Percentiles rank a stretch among this genome's conserved stretches.
These are phyloP conservation scores for Mus spretus DNA, from an alignment of 2,797 vertebrate genomes.

Conservation along the genomic window DNA sequence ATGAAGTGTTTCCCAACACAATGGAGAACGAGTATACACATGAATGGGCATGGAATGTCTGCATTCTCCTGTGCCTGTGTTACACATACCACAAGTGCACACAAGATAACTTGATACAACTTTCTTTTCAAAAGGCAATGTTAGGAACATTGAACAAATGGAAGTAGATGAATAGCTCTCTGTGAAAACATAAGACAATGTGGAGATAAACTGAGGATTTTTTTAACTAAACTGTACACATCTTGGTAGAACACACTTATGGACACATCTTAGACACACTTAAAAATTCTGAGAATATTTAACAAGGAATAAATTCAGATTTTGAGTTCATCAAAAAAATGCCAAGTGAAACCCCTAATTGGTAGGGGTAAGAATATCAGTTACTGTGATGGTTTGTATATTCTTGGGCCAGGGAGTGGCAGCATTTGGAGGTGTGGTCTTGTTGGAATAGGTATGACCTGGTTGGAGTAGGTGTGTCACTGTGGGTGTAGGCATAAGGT, in stretches of 20 bases:
- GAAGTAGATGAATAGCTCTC: not conserved
- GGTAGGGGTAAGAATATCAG: not conserved
- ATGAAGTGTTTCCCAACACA: not conserved
- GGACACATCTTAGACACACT: slow-evolving; percentile 37
- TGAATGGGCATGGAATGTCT: not conserved
- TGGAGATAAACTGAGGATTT: not conserved
- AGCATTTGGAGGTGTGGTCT: too few relatives aligned
- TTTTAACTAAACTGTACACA: slow-evolving; percentile 32
- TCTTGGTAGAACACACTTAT: slow-evolving; percentile 51
- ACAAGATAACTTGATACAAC: not conserved
- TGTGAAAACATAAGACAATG: slow-evolving; percentile 1
- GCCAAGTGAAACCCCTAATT: slow-evolving; percentile 18
- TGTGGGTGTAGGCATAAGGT: too few relatives aligned
- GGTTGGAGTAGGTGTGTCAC: too few relatives aligned
- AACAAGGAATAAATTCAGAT: not conserved
- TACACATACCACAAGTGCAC: not conserved
- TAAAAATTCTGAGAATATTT: not conserved
- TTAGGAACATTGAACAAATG: not conserved
- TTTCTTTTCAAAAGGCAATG: not conserved
- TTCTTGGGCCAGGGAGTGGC: too few relatives aligned
- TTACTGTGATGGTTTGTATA: not conserved
- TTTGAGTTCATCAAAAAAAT: not conserved
- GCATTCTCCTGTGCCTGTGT: too few relatives aligned
- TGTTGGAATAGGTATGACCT: too few relatives aligned
- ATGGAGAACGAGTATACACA: not conserved